Evolutionary conservation across 2,888 invertebrate genomes (phyloP).

Genomic region (Siphlonurus alternatus): DNA sequence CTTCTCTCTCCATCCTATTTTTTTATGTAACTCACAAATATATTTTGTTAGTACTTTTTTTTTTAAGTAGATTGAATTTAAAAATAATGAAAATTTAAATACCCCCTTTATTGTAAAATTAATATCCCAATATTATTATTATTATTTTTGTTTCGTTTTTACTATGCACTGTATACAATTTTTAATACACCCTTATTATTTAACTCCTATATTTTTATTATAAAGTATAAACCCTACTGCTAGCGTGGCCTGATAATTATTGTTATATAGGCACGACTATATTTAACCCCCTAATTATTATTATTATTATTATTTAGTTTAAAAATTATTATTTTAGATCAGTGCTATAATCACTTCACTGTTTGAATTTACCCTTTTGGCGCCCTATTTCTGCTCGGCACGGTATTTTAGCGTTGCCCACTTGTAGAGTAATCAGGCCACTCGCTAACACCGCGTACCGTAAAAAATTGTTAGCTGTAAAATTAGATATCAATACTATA

Average conservation of each 20-base stretch:
- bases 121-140: background rate
- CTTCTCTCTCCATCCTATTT: background rate
- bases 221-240: background rate
- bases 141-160: background rate
- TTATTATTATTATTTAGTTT: background rate
- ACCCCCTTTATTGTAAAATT: background rate
- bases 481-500: too few relatives aligned
- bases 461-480: too few relatives aligned
- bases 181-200: background rate
- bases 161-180: background rate
- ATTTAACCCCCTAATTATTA: too few relatives aligned
- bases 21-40: conserved; percentile 1
- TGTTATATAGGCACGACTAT: background rate
- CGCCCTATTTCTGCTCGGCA: background rate
- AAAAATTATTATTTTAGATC: background rate
- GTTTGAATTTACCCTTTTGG: background rate
- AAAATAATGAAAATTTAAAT: background rate
- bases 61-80: background rate
- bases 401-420: background rate
- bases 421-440: background rate
- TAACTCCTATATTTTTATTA: background rate
- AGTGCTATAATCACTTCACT: background rate
- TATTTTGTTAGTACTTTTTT: conserved; percentile 8
- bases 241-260: background rate
- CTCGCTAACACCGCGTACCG: background rate